Conservation (phyloP, 2,797 vertebrate species). For the Anabacerthia variegaticeps region DNA sequence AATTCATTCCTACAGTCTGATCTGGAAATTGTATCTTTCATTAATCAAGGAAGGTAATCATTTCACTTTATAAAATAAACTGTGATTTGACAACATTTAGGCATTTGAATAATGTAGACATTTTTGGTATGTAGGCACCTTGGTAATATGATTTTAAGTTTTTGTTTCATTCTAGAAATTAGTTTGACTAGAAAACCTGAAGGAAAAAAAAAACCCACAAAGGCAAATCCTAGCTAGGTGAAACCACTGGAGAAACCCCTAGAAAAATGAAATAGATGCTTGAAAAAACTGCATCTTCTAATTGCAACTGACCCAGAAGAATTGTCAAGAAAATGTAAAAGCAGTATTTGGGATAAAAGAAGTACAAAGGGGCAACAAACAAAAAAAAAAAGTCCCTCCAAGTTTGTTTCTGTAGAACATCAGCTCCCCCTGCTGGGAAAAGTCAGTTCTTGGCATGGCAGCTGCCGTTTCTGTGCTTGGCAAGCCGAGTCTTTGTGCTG, state of each 20-base stretch:
- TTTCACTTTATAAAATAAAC: background rate
- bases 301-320: background rate
- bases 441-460: background rate
- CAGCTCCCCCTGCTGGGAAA: conserved; percentile 73
- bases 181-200: background rate
- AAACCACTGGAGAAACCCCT: background rate
- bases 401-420: conserved; percentile 29
- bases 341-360: background rate
- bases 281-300: background rate
- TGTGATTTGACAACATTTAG: background rate
- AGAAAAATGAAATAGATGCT: background rate
- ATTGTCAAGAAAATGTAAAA: background rate
- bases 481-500: background rate
- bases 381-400: background rate
- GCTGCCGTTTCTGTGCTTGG: background rate
- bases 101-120: accelerated
- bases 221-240: background rate
- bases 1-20: background rate
- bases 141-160: background rate
- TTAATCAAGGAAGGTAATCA: background rate
- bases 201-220: background rate
- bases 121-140: background rate
- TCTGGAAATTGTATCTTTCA: background rate
- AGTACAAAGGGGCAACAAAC: background rate
- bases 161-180: background rate